Conservation (phyloP, 2,797 vertebrate species). For the Lagothrix lagotricha region DNA sequence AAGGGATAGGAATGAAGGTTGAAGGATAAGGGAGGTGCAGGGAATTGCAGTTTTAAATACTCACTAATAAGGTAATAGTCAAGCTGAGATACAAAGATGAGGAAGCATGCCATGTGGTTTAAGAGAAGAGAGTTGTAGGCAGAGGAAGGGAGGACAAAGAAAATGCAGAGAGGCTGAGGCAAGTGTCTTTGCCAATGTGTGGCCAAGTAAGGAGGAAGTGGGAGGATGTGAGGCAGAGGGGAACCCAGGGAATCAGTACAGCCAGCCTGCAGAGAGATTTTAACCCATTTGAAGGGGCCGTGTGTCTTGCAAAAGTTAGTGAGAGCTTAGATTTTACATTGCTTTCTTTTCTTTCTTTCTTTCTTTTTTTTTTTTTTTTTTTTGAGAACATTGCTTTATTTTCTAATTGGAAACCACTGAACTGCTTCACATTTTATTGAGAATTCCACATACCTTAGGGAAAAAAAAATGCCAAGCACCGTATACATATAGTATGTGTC, state of each 20-base stretch:
- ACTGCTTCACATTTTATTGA: background rate
- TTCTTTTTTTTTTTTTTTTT: too few species aligned
- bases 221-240: background rate
- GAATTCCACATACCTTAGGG: background rate
- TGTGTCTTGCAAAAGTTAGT: background rate
- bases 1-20: background rate
- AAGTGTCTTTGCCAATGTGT: background rate
- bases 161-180: background rate
- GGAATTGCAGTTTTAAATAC: background rate
- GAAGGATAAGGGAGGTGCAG: background rate
- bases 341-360: background rate
- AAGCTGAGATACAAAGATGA: background rate
- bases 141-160: background rate
- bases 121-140: background rate
- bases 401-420: background rate
- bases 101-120: background rate
- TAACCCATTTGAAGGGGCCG: background rate
- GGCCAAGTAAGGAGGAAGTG: background rate
- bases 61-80: background rate
- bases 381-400: background rate
- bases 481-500: background rate
- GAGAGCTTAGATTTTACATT: background rate
- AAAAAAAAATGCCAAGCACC: background rate
- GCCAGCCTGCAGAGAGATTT: background rate
- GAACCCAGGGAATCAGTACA: fast-evolving